Percentiles rank a stretch among this genome's conserved stretches.
Evolutionary conservation across 2,888 invertebrate species (phyloP).

Genomic region (Scaeva pyrastri): DNA sequence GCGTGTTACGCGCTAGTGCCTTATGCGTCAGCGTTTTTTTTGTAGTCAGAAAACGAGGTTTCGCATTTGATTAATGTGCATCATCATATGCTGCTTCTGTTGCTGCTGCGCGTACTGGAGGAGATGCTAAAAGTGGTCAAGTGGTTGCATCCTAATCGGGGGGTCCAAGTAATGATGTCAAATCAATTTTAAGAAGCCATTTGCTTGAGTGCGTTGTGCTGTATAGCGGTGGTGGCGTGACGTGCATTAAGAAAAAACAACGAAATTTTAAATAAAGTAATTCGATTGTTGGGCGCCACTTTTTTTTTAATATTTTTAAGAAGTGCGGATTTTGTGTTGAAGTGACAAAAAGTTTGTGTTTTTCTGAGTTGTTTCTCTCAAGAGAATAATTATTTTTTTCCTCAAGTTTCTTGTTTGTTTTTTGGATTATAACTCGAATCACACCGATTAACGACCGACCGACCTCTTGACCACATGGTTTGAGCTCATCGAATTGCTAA

Average conservation of each 20-base stretch:
- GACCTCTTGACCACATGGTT: constrained; percentile 38
- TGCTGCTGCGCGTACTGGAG: constrained; percentile 12
- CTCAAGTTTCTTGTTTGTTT: constrained; percentile 38
- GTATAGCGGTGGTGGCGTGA: constrained; percentile 12
- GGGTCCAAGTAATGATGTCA: constrained; percentile 62
- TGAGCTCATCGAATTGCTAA: constrained; percentile 61
- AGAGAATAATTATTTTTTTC: constrained; percentile 19
- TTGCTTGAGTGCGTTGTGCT: constrained; percentile 4
- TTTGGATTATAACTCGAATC: constrained; percentile 49
- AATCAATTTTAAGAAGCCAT: constrained; percentile 47
- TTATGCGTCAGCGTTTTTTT: constrained; percentile 67
- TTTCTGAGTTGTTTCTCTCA: background rate
- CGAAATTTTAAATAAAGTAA: constrained; percentile 18
- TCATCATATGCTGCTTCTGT: constrained; percentile 12
- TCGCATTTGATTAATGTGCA: constrained; percentile 46
- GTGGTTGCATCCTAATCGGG: constrained; percentile 67
- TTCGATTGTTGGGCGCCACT: constrained; percentile 55
- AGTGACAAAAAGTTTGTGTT: constrained; percentile 27
- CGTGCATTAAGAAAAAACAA: constrained; percentile 25
- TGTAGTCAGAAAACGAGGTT: constrained; percentile 48
- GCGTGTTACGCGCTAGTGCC: constrained; percentile 74
- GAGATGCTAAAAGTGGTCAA: constrained; percentile 44
- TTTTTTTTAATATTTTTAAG: constrained; percentile 27
- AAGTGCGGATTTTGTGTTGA: constrained; percentile 36
- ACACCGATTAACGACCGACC: background rate